Evolutionary conservation across 2,888 invertebrate genomes (phyloP).

Genomic region (Ametastegia equiseti): DNA sequence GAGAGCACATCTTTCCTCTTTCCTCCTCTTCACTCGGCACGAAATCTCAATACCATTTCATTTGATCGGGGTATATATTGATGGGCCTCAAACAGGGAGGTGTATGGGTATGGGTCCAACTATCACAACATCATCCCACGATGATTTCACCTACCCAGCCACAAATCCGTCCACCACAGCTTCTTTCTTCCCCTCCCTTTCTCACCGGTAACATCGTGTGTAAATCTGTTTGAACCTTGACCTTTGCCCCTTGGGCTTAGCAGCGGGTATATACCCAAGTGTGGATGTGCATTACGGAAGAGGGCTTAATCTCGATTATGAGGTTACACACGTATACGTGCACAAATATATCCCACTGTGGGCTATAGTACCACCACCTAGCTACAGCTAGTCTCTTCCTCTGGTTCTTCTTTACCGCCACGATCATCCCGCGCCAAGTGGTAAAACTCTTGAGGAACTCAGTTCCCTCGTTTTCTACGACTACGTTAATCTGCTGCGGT

Average conservation of each 20-base stretch:
- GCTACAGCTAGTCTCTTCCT: neutral
- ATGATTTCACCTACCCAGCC: neutral
- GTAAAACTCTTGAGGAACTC: slow-evolving; percentile 11
- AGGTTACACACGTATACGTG: slow-evolving; percentile 13
- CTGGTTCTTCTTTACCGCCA: neutral
- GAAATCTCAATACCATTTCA: neutral
- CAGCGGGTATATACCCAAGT: neutral
- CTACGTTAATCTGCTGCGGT: slow-evolving; percentile 29
- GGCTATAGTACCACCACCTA: neutral
- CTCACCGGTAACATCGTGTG: neutral
- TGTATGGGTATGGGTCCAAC: no score
- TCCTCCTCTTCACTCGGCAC: no score
- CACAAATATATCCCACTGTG: no score
- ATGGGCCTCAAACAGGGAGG: no score
- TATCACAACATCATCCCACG: slow-evolving; percentile 6
- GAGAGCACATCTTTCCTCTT: neutral
- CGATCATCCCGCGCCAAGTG: no score
- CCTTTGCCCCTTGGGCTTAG: slow-evolving; percentile 1
- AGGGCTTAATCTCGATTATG: slow-evolving; percentile 18
- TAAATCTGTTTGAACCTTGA: slow-evolving; percentile 1
- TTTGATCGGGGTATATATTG: neutral
- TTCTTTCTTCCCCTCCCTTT: neutral
- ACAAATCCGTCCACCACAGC: neutral
- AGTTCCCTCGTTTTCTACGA: slow-evolving; percentile 17
- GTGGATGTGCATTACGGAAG: neutral